These are phyloP conservation scores for Silurus aristotelis DNA, from an alignment of 2,797 vertebrate genomes.

Conservation along the genomic window DNA sequence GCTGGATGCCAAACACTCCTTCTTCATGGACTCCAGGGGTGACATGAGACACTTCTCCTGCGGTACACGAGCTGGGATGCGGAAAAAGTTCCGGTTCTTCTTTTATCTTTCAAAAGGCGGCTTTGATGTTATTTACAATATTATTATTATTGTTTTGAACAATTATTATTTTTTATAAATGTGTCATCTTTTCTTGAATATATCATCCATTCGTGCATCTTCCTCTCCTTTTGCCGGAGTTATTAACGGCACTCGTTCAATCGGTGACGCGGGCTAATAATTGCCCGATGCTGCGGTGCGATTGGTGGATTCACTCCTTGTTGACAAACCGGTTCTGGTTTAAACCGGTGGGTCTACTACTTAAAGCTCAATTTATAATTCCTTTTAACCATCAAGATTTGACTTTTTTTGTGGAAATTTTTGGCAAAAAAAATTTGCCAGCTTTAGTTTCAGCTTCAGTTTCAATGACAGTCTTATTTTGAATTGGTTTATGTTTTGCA, in stretches of 20 bases:
- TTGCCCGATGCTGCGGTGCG: neutral
- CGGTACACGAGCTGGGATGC: neutral
- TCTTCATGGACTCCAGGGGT: slow-evolving; percentile 69
- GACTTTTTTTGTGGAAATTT: too few species aligned
- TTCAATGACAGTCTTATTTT: too few species aligned
- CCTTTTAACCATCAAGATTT: too few species aligned
- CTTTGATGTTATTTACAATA: neutral
- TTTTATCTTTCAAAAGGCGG: neutral
- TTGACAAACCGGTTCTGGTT: neutral
- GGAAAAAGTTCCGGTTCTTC: neutral
- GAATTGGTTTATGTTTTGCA: too few species aligned
- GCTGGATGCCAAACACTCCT: slow-evolving; percentile 65
- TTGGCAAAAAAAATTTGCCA: too few species aligned
- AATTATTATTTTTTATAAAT: neutral
- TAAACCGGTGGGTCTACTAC: neutral
- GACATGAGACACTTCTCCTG: slow-evolving; percentile 62
- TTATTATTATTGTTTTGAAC: too few species aligned
- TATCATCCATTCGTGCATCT: neutral
- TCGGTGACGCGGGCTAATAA: slow-evolving; percentile 14
- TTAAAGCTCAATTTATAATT: too few species aligned
- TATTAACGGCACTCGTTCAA: slow-evolving; percentile 8
- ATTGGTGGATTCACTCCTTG: slow-evolving; percentile 10
- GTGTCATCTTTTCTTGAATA: neutral
- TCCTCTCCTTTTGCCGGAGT: neutral
- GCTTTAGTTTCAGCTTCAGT: too few species aligned